Evolutionary conservation across 2,888 invertebrate genomes (phyloP).

Genomic region (Ditylenchus weischeri): DNA sequence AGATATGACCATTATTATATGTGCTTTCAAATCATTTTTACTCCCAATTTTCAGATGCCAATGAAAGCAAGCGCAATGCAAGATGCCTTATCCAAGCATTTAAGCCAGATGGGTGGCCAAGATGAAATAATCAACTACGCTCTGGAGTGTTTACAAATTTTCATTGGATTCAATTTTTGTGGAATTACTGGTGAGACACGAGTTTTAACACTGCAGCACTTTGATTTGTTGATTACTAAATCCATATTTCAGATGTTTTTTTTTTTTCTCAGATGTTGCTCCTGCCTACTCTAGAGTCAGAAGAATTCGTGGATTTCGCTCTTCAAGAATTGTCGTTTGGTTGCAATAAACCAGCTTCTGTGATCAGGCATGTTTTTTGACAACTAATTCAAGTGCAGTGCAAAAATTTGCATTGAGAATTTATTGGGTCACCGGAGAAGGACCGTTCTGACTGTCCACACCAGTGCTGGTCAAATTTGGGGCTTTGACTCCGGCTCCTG

Average conservation of each 20-base stretch:
- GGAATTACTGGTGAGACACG: constrained; percentile 13
- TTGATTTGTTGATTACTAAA: too few relatives aligned
- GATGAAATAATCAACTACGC: constrained; percentile 19
- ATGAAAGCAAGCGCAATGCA: background rate
- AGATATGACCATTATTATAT: too few relatives aligned
- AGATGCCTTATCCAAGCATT: background rate
- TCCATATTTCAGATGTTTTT: too few relatives aligned
- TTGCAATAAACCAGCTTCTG: constrained; percentile 11
- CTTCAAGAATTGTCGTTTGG: constrained; percentile 21
- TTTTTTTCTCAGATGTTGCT: too few relatives aligned
- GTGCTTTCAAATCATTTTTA: too few relatives aligned
- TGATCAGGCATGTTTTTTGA: constrained; percentile 6
- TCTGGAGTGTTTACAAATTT: constrained; percentile 10
- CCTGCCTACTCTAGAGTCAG: background rate
- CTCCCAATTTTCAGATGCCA: too few relatives aligned
- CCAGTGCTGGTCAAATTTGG: too few relatives aligned
- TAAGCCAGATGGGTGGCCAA: too few relatives aligned
- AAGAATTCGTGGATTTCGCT: background rate
- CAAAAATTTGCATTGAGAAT: too few relatives aligned
- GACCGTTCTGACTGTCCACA: too few relatives aligned
- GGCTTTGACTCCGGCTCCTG: too few relatives aligned
- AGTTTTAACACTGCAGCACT: background rate
- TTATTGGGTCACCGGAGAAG: too few relatives aligned
- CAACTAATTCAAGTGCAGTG: background rate
- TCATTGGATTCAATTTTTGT: constrained; percentile 25